phyloP scores from a whole-genome alignment of 2,797 vertebrate species.

The Pachyuromys duprasi region DNA sequence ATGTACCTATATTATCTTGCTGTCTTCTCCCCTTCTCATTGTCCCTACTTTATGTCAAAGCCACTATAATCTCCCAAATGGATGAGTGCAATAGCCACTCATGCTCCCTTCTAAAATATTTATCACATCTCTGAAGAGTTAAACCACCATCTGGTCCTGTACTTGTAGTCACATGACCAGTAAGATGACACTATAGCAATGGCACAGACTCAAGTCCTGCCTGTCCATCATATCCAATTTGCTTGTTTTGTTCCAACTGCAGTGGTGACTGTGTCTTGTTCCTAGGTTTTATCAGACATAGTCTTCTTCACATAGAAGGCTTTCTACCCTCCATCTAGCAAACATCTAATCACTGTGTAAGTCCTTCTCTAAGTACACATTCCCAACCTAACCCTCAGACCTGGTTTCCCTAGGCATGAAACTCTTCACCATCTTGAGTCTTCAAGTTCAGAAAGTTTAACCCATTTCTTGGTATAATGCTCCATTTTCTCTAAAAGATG shows the following conservation, averaged over 20 bases:
- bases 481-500: neutral
- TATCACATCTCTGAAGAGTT: neutral
- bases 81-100: neutral
- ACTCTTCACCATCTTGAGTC: slow-evolving; percentile 3
- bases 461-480: neutral
- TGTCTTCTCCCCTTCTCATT: neutral
- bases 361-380: neutral
- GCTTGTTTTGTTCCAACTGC: neutral
- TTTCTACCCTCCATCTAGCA: neutral
- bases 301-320: neutral
- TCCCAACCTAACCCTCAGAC: neutral
- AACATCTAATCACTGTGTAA: neutral
- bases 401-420: neutral
- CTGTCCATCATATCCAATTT: neutral
- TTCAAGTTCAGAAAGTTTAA: slow-evolving; percentile 29
- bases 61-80: neutral
- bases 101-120: neutral
- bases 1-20: neutral
- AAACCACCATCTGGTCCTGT: neutral
- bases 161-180: neutral
- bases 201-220: neutral
- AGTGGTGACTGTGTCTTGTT: neutral
- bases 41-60: neutral
- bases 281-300: neutral
- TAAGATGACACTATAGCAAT: neutral